Evolutionary conservation across 2,888 invertebrate genomes (phyloP), one percentile per base, ranked within the genome.

Genomic region (Andricus quercusramuli): DNA sequence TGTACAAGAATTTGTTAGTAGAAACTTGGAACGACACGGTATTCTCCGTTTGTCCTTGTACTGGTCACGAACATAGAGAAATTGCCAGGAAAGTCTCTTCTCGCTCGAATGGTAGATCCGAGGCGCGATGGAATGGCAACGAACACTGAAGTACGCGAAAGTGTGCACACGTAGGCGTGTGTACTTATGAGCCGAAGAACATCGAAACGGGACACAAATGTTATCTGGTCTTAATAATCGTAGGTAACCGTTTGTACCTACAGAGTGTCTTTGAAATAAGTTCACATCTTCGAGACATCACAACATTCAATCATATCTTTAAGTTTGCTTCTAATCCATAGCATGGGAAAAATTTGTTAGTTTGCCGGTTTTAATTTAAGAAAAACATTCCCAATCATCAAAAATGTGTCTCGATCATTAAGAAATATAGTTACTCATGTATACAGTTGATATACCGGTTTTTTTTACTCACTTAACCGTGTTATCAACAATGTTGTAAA

Each of bases 201-300:
- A 80, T 65, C 32, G 67, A 78, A 78, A 78, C 78, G 80, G 80
- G 68, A 80, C 78, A 78, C 64, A 81, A 82, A 82, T 82, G 79
- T 85, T 84, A 85, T 85, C 85, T 84, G 83, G 81, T 83, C 83
- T 83, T 84, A 85, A 85, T 85, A 85, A 85, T 83, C 85, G 82
- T 83, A 84, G 82, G 79, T 79, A 83, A 85, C 79, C 82, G 78
- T 82, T 82, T 79, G 32, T 80, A 80, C 78, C 25, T 64, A 78
- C 79, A 79, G 82, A 70, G 56, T 74, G 74, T 56, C 74, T 74
- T 74, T 56, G n/a, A 56, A 74, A 32, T 56, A 51, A 56, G 32
- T 32, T 74, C 29, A 70, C 56, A 74, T 47, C 47, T 62, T 32
- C 51, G 13, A 32, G 22, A 11, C 56, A 47, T 25, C 29, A 25